Evolutionary conservation across 2,797 vertebrate species (phyloP).

Genomic region (Rhabdomys pumilio): DNA sequence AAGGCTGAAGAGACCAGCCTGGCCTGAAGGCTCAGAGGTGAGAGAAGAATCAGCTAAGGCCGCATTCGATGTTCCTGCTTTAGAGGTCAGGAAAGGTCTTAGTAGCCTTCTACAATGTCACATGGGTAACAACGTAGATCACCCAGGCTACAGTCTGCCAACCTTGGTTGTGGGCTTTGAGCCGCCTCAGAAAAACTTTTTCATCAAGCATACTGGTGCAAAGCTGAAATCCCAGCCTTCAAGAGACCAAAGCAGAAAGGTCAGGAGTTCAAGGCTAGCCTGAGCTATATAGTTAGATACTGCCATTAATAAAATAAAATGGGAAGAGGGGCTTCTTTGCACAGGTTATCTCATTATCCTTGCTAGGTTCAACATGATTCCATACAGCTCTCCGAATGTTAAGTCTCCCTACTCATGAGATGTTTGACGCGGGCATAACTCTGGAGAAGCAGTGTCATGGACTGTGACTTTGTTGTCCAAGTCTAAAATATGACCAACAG

Average conservation of each 20-base stretch:
- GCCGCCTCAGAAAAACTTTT: neutral
- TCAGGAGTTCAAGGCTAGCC: neutral
- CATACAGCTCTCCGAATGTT: neutral
- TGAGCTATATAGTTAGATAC: neutral
- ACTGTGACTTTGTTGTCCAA: neutral
- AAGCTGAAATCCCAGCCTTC: neutral
- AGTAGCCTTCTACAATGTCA: neutral
- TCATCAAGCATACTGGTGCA: neutral
- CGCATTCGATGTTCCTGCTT: neutral
- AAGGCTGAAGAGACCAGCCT: neutral
- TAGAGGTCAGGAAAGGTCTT: neutral
- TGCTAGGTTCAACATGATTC: neutral
- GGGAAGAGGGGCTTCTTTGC: neutral
- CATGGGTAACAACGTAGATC: neutral
- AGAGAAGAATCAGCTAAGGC: neutral
- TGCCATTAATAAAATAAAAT: neutral
- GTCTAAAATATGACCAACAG: neutral
- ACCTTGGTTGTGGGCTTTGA: neutral
- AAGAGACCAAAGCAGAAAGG: neutral
- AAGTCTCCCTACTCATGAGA: neutral
- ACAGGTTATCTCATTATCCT: neutral
- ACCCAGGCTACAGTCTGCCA: neutral
- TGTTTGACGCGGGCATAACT: neutral
- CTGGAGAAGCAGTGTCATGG: neutral
- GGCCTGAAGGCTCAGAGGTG: neutral